Conservation (phyloP, 2,113 vertebrate genomes). For the Mola mola region DNA sequence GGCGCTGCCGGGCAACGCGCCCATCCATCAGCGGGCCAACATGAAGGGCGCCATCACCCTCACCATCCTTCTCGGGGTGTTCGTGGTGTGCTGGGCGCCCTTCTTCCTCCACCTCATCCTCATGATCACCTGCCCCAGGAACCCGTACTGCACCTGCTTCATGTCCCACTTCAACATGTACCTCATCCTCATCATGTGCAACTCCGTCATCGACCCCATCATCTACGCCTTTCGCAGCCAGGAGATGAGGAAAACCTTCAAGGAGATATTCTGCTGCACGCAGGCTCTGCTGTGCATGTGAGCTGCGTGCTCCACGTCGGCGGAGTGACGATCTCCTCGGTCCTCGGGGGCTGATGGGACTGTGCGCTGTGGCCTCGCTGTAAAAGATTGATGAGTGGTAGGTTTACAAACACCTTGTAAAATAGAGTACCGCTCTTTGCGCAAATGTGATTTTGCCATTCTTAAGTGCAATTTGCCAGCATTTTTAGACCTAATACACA, state of each 20-base stretch:
- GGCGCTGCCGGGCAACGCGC: slow-evolving; percentile 85
- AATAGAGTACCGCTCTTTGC: too few species aligned
- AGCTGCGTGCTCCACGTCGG: too few species aligned
- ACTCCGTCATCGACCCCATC: slow-evolving; percentile 93
- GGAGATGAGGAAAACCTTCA: slow-evolving; percentile 95
- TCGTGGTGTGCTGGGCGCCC: slow-evolving; percentile 96
- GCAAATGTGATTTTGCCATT: too few species aligned
- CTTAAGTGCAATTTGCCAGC: too few species aligned
- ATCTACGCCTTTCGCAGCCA: slow-evolving; percentile 96
- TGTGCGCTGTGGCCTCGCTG: too few species aligned
- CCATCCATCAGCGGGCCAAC: slow-evolving; percentile 89
- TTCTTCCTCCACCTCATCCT: slow-evolving; percentile 95
- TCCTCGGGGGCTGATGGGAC: too few species aligned
- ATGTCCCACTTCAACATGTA: slow-evolving; percentile 98
- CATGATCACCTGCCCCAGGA: slow-evolving; percentile 93
- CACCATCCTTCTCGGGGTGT: slow-evolving; percentile 94
- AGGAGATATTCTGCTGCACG: slow-evolving; percentile 92
- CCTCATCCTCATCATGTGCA: slow-evolving; percentile 97
- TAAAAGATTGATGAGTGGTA: too few species aligned
- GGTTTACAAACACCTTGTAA: too few species aligned
- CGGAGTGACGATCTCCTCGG: too few species aligned
- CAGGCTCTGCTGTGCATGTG: slow-evolving; percentile 83
- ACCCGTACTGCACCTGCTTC: slow-evolving; percentile 95
- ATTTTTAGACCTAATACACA: too few species aligned
- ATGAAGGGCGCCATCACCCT: slow-evolving; percentile 96